A percentile compares a stretch with the other conserved stretches of the same genome.
phyloP scores from a whole-genome alignment of 1,140 invertebrate species.

The Zaprionus kolodkinae region DNA sequence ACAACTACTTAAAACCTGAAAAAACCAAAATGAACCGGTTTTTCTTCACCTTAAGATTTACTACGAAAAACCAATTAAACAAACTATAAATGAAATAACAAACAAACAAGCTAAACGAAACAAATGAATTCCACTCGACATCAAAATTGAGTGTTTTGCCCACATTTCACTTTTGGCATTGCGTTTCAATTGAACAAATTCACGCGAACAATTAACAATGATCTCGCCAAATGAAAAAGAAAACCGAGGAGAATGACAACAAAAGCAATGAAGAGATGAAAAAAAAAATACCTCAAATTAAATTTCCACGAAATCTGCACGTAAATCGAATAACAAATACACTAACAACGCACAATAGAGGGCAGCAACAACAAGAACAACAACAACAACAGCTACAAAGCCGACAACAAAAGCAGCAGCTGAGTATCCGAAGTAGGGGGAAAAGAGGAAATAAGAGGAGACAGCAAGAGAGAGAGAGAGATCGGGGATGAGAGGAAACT shows the following conservation, averaged over 20 bases:
- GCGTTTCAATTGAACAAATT: slow-evolving; percentile 83
- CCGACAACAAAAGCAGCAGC: slow-evolving; percentile 5
- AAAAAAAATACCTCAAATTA: slow-evolving; percentile 30
- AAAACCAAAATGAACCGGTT: slow-evolving; percentile 40
- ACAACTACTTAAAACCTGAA: slow-evolving; percentile 21
- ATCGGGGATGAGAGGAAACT: background rate
- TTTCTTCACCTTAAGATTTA: slow-evolving; percentile 37
- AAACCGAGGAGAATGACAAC: slow-evolving; percentile 49
- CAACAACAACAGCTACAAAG: slow-evolving; percentile 7
- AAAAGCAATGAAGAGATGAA: slow-evolving; percentile 29
- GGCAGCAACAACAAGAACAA: slow-evolving; percentile 29
- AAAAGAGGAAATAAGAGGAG: background rate
- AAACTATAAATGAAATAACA: slow-evolving; percentile 12
- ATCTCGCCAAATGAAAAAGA: slow-evolving; percentile 44
- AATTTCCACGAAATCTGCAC: slow-evolving; percentile 60
- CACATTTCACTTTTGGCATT: slow-evolving; percentile 82
- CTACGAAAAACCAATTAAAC: slow-evolving; percentile 40
- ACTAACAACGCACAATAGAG: slow-evolving; percentile 38
- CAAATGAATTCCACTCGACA: slow-evolving; percentile 38
- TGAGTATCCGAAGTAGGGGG: background rate
- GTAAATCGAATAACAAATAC: slow-evolving; percentile 49
- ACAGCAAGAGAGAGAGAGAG: background rate
- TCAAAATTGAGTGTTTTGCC: slow-evolving; percentile 75
- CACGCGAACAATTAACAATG: slow-evolving; percentile 83
- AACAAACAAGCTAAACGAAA: slow-evolving; percentile 35